Percentiles rank a stretch among this genome's conserved stretches.
Evolutionary conservation across 2,113 vertebrate genomes (phyloP).

Genomic region (Microcebus ravelobensis): DNA sequence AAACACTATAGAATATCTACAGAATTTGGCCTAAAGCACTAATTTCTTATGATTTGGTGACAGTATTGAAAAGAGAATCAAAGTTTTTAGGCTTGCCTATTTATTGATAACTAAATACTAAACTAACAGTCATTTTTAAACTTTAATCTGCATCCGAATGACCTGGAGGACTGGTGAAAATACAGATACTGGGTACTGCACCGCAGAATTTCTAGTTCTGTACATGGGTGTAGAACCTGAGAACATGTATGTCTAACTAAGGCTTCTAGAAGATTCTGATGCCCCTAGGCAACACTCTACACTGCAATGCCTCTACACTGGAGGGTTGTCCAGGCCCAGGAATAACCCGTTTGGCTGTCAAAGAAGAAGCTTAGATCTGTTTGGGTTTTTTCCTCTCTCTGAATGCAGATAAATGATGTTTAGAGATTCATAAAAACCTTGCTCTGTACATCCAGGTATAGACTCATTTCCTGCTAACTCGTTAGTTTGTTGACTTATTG

Average conservation of each 20-base stretch:
- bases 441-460: neutral
- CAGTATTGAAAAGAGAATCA: neutral
- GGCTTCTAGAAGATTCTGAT: neutral
- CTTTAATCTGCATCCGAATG: neutral
- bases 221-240: neutral
- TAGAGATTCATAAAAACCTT: slow-evolving; percentile 46
- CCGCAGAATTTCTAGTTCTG: neutral
- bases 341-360: neutral
- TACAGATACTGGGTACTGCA: neutral
- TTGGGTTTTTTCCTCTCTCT: neutral
- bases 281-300: no score
- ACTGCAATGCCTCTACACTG: neutral
- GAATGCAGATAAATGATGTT: slow-evolving; percentile 48
- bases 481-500: neutral
- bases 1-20: neutral
- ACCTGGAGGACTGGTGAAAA: neutral
- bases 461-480: neutral
- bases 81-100: neutral
- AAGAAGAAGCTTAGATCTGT: neutral
- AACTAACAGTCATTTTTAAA: neutral
- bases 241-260: neutral
- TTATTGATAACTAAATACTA: neutral
- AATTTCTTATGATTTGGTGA: neutral
- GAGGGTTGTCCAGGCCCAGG: neutral
- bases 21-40: neutral